phyloP scores from a whole-genome alignment of 2,888 invertebrate genomes.

The Meandrusa payeni region DNA sequence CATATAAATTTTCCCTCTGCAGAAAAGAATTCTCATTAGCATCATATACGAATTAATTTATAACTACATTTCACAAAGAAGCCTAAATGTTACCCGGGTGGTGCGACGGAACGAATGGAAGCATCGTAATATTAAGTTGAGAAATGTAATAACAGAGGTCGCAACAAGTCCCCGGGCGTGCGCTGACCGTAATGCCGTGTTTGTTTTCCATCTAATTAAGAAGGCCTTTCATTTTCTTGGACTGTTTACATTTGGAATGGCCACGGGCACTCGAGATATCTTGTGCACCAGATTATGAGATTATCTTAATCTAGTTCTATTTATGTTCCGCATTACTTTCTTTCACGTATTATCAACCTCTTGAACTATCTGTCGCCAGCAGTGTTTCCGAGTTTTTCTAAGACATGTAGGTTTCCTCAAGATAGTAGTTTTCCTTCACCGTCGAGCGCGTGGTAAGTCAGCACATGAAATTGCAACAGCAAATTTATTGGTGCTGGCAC shows the following conservation, averaged over 20 bases:
- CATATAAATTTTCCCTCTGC: not conserved
- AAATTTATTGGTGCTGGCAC: no score
- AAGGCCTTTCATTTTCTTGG: conserved; percentile 48
- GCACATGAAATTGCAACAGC: no score
- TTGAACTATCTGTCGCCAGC: no score
- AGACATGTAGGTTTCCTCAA: no score
- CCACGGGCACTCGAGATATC: no score
- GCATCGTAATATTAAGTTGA: conserved; percentile 40
- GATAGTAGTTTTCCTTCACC: no score
- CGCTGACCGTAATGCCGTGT: conserved; percentile 58
- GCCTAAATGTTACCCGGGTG: conserved; percentile 5
- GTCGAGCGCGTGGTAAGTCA: no score
- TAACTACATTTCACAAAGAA: conserved; percentile 9
- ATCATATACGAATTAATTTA: conserved; percentile 25
- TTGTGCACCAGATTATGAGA: no score
- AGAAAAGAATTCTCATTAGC: no score
- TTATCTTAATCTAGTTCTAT: conserved; percentile 10
- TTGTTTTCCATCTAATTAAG: conserved; percentile 68
- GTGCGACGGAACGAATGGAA: conserved; percentile 40
- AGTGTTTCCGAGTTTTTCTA: no score
- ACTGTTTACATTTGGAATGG: conserved; percentile 50
- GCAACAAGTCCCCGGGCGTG: conserved; percentile 40
- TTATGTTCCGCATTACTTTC: not conserved
- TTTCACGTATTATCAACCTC: no score
- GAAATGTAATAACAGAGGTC: conserved; percentile 39